Percentiles rank a stretch among this genome's conserved stretches.
Evolutionary conservation across 1,140 invertebrate genomes (phyloP).

Genomic region (Heliothis virescens): DNA sequence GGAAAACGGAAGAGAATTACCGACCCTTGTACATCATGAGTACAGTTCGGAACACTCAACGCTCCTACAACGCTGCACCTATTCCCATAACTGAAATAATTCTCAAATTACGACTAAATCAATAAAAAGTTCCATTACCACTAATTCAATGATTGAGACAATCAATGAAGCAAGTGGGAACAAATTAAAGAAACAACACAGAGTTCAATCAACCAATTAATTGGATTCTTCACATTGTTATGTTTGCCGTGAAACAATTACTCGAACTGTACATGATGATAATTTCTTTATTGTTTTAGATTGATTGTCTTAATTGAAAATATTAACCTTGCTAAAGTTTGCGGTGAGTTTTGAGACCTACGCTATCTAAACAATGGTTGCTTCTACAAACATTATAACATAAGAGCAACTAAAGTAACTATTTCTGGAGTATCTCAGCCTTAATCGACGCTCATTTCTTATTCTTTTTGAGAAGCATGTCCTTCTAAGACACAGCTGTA

Average conservation of each 20-base stretch:
- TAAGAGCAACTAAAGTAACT: slow-evolving; percentile 10
- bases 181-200: slow-evolving; percentile 18
- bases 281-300: background rate
- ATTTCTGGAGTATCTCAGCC: background rate
- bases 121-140: slow-evolving; percentile 9
- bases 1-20: too few relatives aligned
- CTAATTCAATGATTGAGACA: slow-evolving; percentile 10
- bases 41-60: background rate
- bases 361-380: background rate
- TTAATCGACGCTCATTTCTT: slow-evolving; percentile 38
- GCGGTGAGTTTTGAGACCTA: too few relatives aligned
- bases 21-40: too few relatives aligned
- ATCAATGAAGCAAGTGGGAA: slow-evolving; percentile 34
- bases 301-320: background rate
- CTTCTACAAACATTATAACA: background rate
- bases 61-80: background rate
- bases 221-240: background rate
- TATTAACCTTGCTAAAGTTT: too few relatives aligned
- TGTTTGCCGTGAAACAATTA: background rate
- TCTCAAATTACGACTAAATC: slow-evolving; percentile 8
- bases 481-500: slow-evolving; percentile 27
- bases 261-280: background rate
- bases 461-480: slow-evolving; percentile 12
- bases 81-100: background rate
- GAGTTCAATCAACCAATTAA: slow-evolving; percentile 22